These are phyloP conservation scores for Tetrao urogallus DNA, from an alignment of 2,113 vertebrate species.

Conservation along the genomic window DNA sequence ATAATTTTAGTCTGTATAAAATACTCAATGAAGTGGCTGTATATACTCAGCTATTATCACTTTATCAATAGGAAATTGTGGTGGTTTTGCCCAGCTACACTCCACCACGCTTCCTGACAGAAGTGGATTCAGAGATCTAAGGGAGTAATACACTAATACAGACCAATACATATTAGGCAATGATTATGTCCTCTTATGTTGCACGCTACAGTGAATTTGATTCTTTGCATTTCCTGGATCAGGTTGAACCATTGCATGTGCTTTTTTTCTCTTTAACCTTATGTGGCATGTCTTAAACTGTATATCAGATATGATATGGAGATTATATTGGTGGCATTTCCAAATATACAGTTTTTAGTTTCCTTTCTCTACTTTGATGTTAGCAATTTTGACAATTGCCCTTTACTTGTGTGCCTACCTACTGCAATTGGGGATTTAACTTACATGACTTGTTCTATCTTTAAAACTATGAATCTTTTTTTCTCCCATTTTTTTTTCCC, in stretches of 20 bases:
- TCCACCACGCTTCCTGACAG: background rate
- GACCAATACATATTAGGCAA: background rate
- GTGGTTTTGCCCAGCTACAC: background rate
- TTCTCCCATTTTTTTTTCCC: background rate
- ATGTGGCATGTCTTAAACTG: background rate
- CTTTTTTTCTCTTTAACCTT: background rate
- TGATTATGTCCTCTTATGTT: background rate
- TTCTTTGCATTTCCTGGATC: background rate
- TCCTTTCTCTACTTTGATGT: background rate
- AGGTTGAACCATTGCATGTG: background rate
- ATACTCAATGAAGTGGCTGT: background rate
- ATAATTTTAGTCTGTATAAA: background rate
- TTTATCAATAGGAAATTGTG: background rate
- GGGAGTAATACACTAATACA: rapidly evolving
- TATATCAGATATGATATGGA: background rate
- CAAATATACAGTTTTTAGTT: background rate
- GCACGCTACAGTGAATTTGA: background rate
- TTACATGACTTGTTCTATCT: background rate
- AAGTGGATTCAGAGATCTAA: background rate
- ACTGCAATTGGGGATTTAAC: background rate
- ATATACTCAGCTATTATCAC: background rate
- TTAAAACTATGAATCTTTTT: background rate
- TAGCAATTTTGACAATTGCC: constrained; percentile 28
- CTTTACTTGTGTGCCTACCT: background rate
- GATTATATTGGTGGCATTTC: background rate